Conservation (phyloP, 1,140 invertebrate genomes). For the Platyscapa corneri region DNA sequence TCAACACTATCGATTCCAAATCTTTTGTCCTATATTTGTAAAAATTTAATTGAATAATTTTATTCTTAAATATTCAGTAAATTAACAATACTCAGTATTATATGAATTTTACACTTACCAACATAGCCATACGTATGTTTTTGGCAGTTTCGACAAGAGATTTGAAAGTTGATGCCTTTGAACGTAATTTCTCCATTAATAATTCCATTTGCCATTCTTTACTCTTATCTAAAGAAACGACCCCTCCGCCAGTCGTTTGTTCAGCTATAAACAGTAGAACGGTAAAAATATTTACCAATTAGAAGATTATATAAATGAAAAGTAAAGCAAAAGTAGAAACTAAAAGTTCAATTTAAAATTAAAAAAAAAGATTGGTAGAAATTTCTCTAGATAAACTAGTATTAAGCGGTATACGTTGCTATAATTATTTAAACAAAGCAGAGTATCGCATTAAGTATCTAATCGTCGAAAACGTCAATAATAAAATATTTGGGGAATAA, state of each 20-base stretch:
- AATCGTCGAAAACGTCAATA: background rate
- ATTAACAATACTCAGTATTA: background rate
- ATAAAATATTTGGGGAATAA: background rate
- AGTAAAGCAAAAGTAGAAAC: no score
- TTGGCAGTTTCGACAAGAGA: conserved; percentile 89
- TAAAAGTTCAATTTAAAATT: background rate
- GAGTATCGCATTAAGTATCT: no score
- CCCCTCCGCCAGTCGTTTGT: conserved; percentile 61
- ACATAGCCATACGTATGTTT: conserved; percentile 85
- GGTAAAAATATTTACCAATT: background rate
- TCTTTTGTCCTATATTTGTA: conserved; percentile 82
- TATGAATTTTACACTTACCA: conserved; percentile 77
- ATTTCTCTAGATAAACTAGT: no score
- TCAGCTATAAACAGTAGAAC: conserved; percentile 60
- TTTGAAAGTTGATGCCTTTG: conserved; percentile 83
- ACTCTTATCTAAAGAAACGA: conserved; percentile 75
- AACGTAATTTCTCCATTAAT: conserved; percentile 91
- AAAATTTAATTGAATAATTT: conserved; percentile 26
- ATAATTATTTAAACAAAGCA: no score
- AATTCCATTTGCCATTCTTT: conserved; percentile 86
- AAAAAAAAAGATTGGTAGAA: background rate
- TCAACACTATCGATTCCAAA: conserved; percentile 89
- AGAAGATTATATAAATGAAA: no score
- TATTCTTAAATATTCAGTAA: background rate
- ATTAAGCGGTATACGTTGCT: no score